phyloP scores from a whole-genome alignment of 2,113 vertebrate species.

The Ciconia boyciana region DNA sequence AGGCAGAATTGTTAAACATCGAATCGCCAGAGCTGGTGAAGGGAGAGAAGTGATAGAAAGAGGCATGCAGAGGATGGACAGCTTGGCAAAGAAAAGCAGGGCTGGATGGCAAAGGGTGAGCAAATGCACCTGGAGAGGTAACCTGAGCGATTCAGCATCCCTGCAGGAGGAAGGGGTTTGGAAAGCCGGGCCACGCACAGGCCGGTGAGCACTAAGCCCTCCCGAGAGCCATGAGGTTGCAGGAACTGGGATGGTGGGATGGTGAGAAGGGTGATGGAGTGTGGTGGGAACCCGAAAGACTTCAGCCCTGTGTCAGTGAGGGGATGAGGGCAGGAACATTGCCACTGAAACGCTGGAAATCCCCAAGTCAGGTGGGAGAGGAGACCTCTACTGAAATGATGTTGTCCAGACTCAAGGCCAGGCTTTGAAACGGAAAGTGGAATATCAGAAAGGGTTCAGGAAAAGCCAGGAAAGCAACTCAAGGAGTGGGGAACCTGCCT shows the following conservation, averaged over 20 bases:
- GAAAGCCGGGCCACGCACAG: neutral
- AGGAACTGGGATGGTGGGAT: neutral
- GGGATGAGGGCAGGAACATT: neutral
- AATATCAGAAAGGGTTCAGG: neutral
- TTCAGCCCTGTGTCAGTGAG: neutral
- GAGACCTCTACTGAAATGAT: neutral
- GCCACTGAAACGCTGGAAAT: neutral
- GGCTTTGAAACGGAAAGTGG: neutral
- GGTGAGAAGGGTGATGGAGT: neutral
- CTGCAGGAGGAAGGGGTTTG: neutral
- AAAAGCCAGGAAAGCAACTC: neutral
- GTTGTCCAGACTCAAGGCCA: neutral
- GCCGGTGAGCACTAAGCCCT: neutral
- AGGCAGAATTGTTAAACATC: neutral
- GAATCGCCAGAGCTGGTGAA: neutral
- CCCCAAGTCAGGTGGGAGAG: neutral
- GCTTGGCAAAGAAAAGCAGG: neutral
- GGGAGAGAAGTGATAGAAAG: neutral
- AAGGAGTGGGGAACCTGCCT: neutral
- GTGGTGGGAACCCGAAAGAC: neutral
- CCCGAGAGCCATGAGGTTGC: accelerated
- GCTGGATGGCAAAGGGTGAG: neutral
- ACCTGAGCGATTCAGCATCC: neutral
- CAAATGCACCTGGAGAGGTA: neutral
- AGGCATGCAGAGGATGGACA: neutral